Conservation (phyloP, 2,888 invertebrate genomes). For the Drosophila paramelanica region DNA sequence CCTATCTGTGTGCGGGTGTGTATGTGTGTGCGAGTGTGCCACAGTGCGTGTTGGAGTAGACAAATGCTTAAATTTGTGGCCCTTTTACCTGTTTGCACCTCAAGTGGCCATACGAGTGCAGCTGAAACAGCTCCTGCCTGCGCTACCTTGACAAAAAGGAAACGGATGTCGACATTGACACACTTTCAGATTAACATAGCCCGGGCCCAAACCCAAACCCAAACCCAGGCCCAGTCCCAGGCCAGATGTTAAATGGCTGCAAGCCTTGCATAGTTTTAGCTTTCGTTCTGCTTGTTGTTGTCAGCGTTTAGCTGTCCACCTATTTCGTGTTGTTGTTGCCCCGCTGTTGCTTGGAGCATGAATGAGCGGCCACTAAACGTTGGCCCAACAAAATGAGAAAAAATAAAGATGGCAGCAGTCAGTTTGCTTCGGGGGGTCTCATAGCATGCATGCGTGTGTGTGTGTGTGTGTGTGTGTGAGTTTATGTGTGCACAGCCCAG, state of each 20-base stretch:
- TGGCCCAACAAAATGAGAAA: slow-evolving; percentile 28
- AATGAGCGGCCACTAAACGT: slow-evolving; percentile 72
- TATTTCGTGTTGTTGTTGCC: slow-evolving; percentile 67
- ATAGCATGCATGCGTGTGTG: background rate
- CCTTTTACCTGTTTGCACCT: slow-evolving; percentile 80
- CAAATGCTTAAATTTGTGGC: slow-evolving; percentile 79
- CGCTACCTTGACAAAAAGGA: slow-evolving; percentile 60
- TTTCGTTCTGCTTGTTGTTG: slow-evolving; percentile 31
- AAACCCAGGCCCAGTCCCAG: slow-evolving; percentile 14
- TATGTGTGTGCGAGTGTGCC: slow-evolving; percentile 36
- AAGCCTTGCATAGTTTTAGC: slow-evolving; percentile 34
- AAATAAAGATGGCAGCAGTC: slow-evolving; percentile 29
- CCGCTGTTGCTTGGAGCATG: slow-evolving; percentile 46
- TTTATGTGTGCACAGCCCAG: background rate
- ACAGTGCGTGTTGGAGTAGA: slow-evolving; percentile 78
- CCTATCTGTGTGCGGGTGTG: slow-evolving; percentile 9
- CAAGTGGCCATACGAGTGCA: slow-evolving; percentile 68
- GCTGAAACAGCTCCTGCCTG: slow-evolving; percentile 23
- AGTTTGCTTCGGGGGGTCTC: slow-evolving; percentile 21
- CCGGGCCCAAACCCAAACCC: slow-evolving; percentile 11
- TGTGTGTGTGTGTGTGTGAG: background rate
- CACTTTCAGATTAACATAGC: slow-evolving; percentile 72
- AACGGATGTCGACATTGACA: slow-evolving; percentile 82
- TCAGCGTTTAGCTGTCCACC: slow-evolving; percentile 71
- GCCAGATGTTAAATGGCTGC: slow-evolving; percentile 48